Percentiles rank a stretch among this genome's conserved stretches.
Evolutionary conservation across 2,797 vertebrate genomes (phyloP).

Genomic region (Remorina albescens): DNA sequence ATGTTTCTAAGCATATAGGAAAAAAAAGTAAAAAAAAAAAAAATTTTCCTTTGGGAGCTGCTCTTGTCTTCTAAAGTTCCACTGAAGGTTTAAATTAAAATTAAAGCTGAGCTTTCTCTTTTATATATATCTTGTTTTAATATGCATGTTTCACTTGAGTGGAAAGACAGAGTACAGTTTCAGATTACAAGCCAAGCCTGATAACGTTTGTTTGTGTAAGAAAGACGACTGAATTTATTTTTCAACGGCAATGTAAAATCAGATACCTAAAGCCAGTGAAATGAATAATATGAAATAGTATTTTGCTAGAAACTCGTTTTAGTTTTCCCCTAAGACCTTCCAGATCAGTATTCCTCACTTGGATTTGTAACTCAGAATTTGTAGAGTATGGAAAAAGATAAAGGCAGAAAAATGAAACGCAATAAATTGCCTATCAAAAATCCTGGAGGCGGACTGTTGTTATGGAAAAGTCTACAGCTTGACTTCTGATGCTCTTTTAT

Average conservation of each 20-base stretch:
- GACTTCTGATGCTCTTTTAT: constrained; percentile 68
- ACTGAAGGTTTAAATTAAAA: constrained; percentile 32
- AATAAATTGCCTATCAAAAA: constrained; percentile 62
- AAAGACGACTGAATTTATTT: constrained; percentile 55
- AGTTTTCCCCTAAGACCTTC: constrained; percentile 53
- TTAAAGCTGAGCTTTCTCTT: constrained; percentile 3
- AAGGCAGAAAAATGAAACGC: constrained; percentile 72
- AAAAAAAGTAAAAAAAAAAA: not conserved
- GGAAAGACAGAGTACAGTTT: constrained; percentile 50
- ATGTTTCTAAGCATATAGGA: not conserved
- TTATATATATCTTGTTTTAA: constrained; percentile 20
- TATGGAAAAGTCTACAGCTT: constrained; percentile 47
- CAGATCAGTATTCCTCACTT: constrained; percentile 61
- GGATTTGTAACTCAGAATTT: constrained; percentile 70
- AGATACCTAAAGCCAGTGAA: constrained; percentile 63
- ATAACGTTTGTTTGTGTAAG: constrained; percentile 49
- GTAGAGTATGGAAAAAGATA: constrained; percentile 64
- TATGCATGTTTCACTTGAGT: constrained; percentile 56
- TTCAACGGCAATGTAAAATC: constrained; percentile 55
- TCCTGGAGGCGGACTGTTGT: constrained; percentile 51
- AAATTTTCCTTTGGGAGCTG: constrained; percentile 16
- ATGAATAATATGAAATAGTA: constrained; percentile 65
- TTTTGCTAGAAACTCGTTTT: constrained; percentile 56
- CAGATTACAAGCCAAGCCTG: constrained; percentile 60
- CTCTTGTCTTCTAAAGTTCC: constrained; percentile 21